phyloP scores from a whole-genome alignment of 2,113 vertebrate genomes.

The Cathartes aura region DNA sequence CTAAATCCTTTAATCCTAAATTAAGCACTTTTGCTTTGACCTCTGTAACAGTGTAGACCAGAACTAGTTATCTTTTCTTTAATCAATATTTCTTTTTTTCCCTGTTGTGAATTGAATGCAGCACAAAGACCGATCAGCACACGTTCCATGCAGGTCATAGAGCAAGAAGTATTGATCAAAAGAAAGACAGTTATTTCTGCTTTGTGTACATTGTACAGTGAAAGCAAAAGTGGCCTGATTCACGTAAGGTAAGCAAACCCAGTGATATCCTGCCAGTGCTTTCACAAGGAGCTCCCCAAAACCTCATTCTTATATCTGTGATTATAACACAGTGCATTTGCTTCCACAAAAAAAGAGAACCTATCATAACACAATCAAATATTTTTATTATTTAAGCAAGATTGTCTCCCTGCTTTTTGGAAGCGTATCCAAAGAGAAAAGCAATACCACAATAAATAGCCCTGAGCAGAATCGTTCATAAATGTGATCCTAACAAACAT shows the following conservation, averaged over 20 bases:
- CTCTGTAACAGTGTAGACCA: background rate
- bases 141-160: background rate
- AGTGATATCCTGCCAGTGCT: background rate
- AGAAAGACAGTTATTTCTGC: background rate
- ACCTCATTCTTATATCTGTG: background rate
- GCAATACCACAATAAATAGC: background rate
- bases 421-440: background rate
- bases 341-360: too few relatives aligned
- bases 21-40: background rate
- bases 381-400: background rate
- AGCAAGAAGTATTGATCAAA: background rate
- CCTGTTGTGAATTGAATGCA: background rate
- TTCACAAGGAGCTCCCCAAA: background rate
- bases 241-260: background rate
- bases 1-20: background rate
- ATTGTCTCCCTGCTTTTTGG: background rate
- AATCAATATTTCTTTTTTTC: background rate
- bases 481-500: background rate
- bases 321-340: background rate
- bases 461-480: rapidly evolving
- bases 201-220: background rate
- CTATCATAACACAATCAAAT: background rate
- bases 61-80: background rate
- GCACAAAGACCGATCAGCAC: background rate
- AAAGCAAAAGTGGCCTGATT: background rate